phyloP scores from a whole-genome alignment of 2,113 vertebrate species.

The Tragulus kanchil region DNA sequence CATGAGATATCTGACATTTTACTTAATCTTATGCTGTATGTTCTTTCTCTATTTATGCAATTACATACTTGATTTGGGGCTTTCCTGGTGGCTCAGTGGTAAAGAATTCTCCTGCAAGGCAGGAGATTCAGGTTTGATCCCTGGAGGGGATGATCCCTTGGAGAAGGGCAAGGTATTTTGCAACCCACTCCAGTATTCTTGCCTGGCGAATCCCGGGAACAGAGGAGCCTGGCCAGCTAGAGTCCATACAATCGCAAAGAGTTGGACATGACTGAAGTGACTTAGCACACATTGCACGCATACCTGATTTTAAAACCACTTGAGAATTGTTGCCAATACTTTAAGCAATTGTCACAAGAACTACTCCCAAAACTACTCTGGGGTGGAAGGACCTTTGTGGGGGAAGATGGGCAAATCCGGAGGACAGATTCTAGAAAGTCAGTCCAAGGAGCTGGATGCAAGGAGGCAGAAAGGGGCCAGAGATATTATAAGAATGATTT shows the following conservation, averaged over 20 bases:
- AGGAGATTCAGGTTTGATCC: accelerated
- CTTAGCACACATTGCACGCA: background rate
- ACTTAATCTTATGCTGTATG: background rate
- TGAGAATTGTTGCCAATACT: background rate
- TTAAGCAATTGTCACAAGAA: background rate
- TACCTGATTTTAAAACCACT: slow-evolving; percentile 9
- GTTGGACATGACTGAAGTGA: background rate
- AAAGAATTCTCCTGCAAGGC: background rate
- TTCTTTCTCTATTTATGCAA: background rate
- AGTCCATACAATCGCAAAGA: background rate
- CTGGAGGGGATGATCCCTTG: background rate
- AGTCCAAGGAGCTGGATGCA: background rate
- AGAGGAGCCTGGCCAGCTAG: background rate
- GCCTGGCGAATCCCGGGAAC: background rate
- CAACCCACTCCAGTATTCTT: background rate
- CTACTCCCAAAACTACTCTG: background rate
- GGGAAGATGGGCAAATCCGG: background rate
- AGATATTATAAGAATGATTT: background rate
- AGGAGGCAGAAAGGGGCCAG: background rate
- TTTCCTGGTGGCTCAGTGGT: background rate
- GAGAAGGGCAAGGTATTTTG: background rate
- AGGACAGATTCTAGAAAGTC: background rate
- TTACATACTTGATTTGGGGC: background rate
- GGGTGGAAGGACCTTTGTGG: background rate
- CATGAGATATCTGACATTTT: slow-evolving; percentile 10